Evolutionary conservation across 1,140 invertebrate species (phyloP).

Genomic region (Reticulitermes speratus): DNA sequence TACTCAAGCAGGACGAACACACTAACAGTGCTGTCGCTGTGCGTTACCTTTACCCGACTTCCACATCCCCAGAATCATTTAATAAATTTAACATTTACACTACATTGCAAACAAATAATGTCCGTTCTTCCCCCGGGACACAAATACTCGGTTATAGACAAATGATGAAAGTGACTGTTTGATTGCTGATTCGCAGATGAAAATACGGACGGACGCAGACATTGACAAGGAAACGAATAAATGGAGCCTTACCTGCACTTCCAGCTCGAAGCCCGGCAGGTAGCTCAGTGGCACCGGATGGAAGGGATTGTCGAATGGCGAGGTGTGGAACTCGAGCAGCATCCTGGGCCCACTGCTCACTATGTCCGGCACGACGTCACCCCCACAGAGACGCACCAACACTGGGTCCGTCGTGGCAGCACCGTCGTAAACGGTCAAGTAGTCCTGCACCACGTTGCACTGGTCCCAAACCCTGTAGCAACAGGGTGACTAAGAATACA

Average conservation of each 20-base stretch:
- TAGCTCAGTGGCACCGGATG: slow-evolving; percentile 75
- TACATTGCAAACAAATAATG: too few species aligned
- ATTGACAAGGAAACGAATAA: too few species aligned
- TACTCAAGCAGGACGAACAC: too few species aligned
- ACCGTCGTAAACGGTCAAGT: slow-evolving; percentile 79
- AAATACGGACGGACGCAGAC: too few species aligned
- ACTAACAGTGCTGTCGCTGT: too few species aligned
- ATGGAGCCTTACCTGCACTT: slow-evolving; percentile 61
- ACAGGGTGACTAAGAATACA: neutral
- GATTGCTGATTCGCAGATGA: too few species aligned
- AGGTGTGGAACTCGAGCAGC: slow-evolving; percentile 79
- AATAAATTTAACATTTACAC: too few species aligned
- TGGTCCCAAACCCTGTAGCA: slow-evolving; percentile 72
- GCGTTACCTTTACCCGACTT: too few species aligned
- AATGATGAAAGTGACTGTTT: too few species aligned
- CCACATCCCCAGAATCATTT: too few species aligned
- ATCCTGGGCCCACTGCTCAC: slow-evolving; percentile 74
- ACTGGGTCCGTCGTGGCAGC: slow-evolving; percentile 68
- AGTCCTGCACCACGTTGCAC: slow-evolving; percentile 78
- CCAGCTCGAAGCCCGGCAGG: slow-evolving; percentile 76
- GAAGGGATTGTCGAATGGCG: slow-evolving; percentile 77
- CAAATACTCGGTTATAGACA: too few species aligned
- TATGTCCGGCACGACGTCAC: slow-evolving; percentile 77
- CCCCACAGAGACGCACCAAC: slow-evolving; percentile 77
- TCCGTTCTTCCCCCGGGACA: too few species aligned